Evolutionary conservation across 1,140 invertebrate genomes (phyloP).

Genomic region (Hylaeus volcanicus): DNA sequence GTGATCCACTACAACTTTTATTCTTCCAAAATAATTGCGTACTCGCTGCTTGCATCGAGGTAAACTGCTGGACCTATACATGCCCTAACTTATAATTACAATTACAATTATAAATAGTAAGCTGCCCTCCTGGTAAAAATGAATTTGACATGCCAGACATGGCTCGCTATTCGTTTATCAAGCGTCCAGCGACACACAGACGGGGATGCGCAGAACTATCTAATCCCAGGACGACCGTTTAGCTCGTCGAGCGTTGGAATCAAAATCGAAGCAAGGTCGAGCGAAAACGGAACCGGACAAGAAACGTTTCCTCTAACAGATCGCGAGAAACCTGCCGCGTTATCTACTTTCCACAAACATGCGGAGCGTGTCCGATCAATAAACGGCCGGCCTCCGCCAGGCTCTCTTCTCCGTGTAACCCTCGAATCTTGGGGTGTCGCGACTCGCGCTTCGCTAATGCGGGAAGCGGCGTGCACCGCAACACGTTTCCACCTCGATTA

Average conservation of each 20-base stretch:
- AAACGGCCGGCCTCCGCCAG: slow-evolving; percentile 55
- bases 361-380: slow-evolving; percentile 63
- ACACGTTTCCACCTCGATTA: not conserved
- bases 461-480: not conserved
- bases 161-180: too few relatives aligned
- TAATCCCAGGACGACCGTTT: not conserved
- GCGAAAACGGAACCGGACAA: not conserved
- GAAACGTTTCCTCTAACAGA: slow-evolving; percentile 36
- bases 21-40: too few relatives aligned
- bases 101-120: too few relatives aligned
- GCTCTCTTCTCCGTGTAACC: slow-evolving; percentile 46
- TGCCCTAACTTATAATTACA: too few relatives aligned
- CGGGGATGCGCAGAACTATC: not conserved
- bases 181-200: too few relatives aligned
- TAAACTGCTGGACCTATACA: too few relatives aligned
- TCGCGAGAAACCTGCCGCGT: slow-evolving; percentile 54
- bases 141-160: too few relatives aligned
- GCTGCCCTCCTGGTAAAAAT: too few relatives aligned
- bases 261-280: not conserved
- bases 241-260: not conserved
- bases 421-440: slow-evolving; percentile 46
- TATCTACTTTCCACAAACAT: slow-evolving; percentile 63
- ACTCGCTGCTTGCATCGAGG: too few relatives aligned
- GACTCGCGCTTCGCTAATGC: slow-evolving; percentile 22
- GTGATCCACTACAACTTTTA: too few relatives aligned